These are phyloP conservation scores for Calidris pygmaea DNA, from an alignment of 2,113 vertebrate species.

Conservation along the genomic window DNA sequence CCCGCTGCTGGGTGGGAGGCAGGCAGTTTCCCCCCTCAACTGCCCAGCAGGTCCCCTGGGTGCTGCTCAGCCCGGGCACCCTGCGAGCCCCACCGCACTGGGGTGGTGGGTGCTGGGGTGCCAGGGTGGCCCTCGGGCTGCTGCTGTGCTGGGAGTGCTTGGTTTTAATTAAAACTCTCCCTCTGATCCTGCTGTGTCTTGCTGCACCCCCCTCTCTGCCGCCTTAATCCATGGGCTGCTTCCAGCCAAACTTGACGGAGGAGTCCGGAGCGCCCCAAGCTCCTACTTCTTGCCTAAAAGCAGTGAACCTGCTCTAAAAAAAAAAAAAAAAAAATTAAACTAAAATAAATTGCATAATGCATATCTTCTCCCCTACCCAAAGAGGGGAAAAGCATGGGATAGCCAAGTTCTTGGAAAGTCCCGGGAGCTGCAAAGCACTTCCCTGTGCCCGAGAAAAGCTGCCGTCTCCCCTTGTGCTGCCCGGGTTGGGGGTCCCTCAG, in stretches of 20 bases:
- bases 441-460: not conserved
- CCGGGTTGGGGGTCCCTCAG: accelerated
- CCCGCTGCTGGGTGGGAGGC: not conserved
- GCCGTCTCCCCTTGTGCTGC: not conserved
- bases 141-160: not conserved
- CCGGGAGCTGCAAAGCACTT: accelerated
- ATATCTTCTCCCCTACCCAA: not conserved
- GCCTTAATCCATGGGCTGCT: not conserved
- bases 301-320: not conserved
- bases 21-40: not conserved
- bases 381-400: not conserved
- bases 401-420: not conserved
- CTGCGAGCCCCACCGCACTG: not conserved
- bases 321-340: not conserved
- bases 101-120: not conserved
- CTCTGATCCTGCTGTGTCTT: not conserved
- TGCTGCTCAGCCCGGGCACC: not conserved
- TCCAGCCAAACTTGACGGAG: not conserved
- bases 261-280: accelerated
- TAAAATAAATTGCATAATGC: not conserved
- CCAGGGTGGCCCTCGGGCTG: not conserved
- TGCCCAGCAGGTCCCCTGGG: not conserved
- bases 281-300: not conserved
- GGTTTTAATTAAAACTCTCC: not conserved
- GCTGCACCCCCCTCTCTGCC: not conserved